Base-by-base conservation (phyloP, 2,797 vertebrate species). In the Loris lydekkerianus region DNA sequence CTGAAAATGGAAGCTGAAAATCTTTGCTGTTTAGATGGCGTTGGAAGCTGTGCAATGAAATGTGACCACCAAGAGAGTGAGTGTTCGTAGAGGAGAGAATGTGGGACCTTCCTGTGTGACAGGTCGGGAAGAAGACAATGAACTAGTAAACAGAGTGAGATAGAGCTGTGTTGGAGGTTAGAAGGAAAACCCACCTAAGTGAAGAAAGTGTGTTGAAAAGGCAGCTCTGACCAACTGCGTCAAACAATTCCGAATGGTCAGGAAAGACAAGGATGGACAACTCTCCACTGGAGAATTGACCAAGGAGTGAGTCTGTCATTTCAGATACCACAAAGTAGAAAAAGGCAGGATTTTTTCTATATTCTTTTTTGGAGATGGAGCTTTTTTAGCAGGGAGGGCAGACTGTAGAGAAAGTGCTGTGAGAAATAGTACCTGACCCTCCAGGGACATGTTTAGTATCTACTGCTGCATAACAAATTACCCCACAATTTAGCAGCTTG, bases 101-200 rank as follows among this genome's bases (percentile, higher is more conserved):
- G 43, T 11, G 46, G 80, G 61, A 13, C 27, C 27, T 60, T 56
- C 46, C 13, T 1, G 11, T 10, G 10, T 15, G 27, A 53, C 49
- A 58, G 27, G 21, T 11, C 29, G 69, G 53, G 10, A 46, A 76
- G 76, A 83, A 86, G 40, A 70, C 40, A 72, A 23, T 3, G 27
- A 76, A 34, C 7, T 21, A 17, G 29, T 29, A 73, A 87, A 80
- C 14, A 80, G 34, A n/a, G 40, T 43, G 69, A 60, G n/a, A 37
- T 6, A 0, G 18, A 69, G 37, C 78, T 3, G 2, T 27, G 0
- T 20, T 5, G 34, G 31, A 58, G 3, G 13, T 3, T 3, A 34
- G 49, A 40, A 31, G 49, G 29, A 31, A 70, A 86, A 15, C 61
- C 21, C 49, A 87, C 67, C 27, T 8, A 34, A 8, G 17, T 15